These are phyloP conservation scores for Apolygus lucorum DNA, from an alignment of 1,140 invertebrate genomes.

Conservation along the genomic window DNA sequence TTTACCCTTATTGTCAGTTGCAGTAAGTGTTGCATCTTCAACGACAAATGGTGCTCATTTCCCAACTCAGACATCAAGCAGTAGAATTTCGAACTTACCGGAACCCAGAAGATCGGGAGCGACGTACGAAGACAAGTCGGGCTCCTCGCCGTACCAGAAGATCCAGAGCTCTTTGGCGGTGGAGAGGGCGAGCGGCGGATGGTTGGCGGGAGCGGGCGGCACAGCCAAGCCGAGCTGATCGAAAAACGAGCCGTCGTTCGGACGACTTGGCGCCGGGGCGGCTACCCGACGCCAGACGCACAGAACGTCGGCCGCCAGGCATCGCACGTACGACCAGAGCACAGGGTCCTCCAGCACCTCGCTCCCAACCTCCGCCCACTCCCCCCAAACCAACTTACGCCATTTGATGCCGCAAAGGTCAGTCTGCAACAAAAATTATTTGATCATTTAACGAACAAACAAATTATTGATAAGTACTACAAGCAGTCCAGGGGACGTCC, in stretches of 20 bases:
- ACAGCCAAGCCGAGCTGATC: conserved; percentile 46
- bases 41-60: too few species aligned
- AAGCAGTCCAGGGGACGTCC: too few species aligned
- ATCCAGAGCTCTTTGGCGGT: conserved; percentile 94
- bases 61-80: too few species aligned
- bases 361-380: conserved; percentile 44
- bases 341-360: conserved; percentile 87
- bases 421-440: conserved; percentile 64
- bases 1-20: too few species aligned
- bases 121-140: conserved; percentile 73
- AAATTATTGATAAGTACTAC: too few species aligned
- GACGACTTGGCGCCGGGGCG: conserved; percentile 42
- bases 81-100: too few species aligned
- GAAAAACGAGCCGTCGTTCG: conserved; percentile 44
- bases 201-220: conserved; percentile 44
- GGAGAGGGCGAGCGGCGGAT: conserved; percentile 60
- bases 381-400: conserved; percentile 82
- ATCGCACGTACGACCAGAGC: conserved; percentile 82
- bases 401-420: conserved; percentile 98
- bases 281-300: conserved; percentile 89
- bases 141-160: conserved; percentile 98
- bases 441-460: too few species aligned
- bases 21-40: too few species aligned
- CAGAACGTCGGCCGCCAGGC: conserved; percentile 86
- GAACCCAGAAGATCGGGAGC: conserved; percentile 66